Percentiles rank a stretch among this genome's conserved stretches.
Conservation (phyloP, 1,140 invertebrate species). For the Drosophila prosaltans region DNA sequence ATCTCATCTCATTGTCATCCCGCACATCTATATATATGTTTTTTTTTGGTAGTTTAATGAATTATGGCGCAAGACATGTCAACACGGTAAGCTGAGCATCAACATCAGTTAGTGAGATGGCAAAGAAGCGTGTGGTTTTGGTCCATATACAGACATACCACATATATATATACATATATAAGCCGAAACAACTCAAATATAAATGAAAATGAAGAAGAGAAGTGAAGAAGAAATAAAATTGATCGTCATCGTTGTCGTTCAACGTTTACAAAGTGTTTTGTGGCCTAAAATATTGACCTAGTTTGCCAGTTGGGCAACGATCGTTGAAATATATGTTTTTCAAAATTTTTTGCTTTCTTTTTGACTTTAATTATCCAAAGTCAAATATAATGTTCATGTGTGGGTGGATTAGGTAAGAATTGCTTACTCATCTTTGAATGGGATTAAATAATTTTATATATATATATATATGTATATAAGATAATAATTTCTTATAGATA, state of each 20-base stretch:
- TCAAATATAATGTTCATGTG: not conserved
- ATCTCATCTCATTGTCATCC: slow-evolving; percentile 37
- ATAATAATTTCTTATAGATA: no score
- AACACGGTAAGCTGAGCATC: slow-evolving; percentile 54
- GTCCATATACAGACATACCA: not conserved
- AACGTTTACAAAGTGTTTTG: slow-evolving; percentile 32
- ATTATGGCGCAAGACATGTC: slow-evolving; percentile 57
- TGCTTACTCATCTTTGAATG: not conserved
- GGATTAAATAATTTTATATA: no score
- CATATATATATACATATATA: no score
- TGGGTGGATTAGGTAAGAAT: slow-evolving; percentile 1
- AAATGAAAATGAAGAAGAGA: not conserved
- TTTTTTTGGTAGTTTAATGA: slow-evolving; percentile 40
- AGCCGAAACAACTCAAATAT: not conserved
- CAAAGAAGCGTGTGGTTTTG: slow-evolving; percentile 10
- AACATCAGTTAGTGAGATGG: slow-evolving; percentile 1
- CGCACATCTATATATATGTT: not conserved
- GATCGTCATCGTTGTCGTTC: slow-evolving; percentile 37
- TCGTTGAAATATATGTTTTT: slow-evolving; percentile 25
- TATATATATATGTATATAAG: no score
- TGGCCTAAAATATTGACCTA: slow-evolving; percentile 55
- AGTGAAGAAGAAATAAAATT: slow-evolving; percentile 24
- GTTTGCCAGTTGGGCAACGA: slow-evolving; percentile 47
- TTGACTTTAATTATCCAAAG: slow-evolving; percentile 15
- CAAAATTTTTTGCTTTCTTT: slow-evolving; percentile 19